Base-by-base conservation (phyloP, 1,140 invertebrate genomes). In the Drosophila auraria region DNA sequence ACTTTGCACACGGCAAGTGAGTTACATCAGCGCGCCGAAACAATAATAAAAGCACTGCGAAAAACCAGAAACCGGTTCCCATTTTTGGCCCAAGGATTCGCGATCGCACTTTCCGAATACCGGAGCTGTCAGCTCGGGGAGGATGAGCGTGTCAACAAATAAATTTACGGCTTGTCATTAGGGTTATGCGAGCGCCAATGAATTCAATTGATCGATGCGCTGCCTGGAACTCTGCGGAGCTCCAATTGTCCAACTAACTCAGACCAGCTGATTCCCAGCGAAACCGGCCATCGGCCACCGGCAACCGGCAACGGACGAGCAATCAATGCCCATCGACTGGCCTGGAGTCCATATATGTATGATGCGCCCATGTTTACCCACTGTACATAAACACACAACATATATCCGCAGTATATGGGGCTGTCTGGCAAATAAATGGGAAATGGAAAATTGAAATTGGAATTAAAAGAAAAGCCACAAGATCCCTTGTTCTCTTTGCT, bases 201-300 rank as follows among this genome's bases (percentile, higher is more conserved):
- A 83, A 69, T 56, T 89, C 80, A 87, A 87, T 87, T 87, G 84
- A 89, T 71, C 68, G 57, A 72, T 33, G 40, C 58, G 53, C 65
- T 33, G 45, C 44, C 58, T 15, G 30, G 14, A 68, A 68, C 59
- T 68, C 65, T 68, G 64, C 30, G 12, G 30, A 44, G 61, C 68
- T 70, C 65, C 80, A 83, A 74, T 87, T 87, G 59, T 61, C 12
- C 62, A 87, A 83, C 80, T 78, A 83, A 83, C 87, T 87, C 54
- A 80, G 68, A 79, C 86, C 75, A 90, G 84, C 78, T 89, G 75
- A 90, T 80, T 80, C 86, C 83, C 82, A 84, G 82, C 61, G 45
- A 82, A 90, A 89, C 84, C 70, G 80, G 78, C 72, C 38, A 74
- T 8, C 30, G 30, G 8, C 7, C 8, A 33, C 65, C 60, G 72